Base-by-base conservation (phyloP, 2,797 vertebrate genomes). In the Cichlasoma orientale region DNA sequence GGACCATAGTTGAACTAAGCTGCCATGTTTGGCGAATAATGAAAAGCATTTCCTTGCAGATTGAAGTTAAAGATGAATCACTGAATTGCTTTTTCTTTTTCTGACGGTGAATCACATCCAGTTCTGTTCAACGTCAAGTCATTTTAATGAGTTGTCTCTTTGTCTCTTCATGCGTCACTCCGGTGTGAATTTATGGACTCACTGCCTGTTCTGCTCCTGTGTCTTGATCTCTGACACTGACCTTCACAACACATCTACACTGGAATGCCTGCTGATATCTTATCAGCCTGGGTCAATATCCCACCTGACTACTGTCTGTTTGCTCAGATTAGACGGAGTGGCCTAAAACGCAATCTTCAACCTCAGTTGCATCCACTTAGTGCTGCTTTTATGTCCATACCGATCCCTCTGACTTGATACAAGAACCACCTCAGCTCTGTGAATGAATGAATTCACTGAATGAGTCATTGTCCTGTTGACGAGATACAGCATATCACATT, bases 201-300 rank as follows among this genome's bases (percentile, higher is more conserved):
- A 70, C 56, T 79, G 68, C 56, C 76, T 11, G 56, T 72, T 84
- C 29, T 11, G 56, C 74, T 84, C 29, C 47, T 23, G 57, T 78
- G 75, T 83, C 77, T 89, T 77, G 72, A 78, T 86, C 71, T 68
- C 63, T 73, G 44, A 50, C 2, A 50, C 70, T 79, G 79, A 89
- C 89, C 90, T 85, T 83, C 82, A 80, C 81, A 55, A 54, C 85
- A 80, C 73, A 72, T 78, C 84, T 74, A 81, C 82, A 72, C 78
- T 78, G 88, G 88, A 92, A 92, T 92, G 92, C 75, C 56, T 11
- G 5, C 84, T 83, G 92, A 90, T 92, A 88, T 63, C 75, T 72
- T 93, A 93, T 93, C 91, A 85, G 77, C 58, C 57, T 47, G 54
- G 71, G 80, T 90, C 87, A 90, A 91, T 84, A 86, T 54, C 81